phyloP scores from a whole-genome alignment of 2,888 invertebrate genomes.

The Homarus gammarus region DNA sequence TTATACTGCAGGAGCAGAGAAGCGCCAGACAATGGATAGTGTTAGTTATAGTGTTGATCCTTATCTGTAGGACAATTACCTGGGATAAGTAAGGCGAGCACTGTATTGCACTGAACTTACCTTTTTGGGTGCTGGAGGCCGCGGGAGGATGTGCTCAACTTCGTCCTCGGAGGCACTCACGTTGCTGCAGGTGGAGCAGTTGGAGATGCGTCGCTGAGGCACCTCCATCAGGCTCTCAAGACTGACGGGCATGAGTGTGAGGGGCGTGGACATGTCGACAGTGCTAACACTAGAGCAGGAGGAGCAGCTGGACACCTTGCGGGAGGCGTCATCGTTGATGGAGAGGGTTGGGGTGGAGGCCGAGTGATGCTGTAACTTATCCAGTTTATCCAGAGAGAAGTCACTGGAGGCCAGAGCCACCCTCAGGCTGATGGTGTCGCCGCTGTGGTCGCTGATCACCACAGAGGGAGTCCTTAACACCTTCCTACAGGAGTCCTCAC shows the following conservation, averaged over 20 bases:
- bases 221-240: constrained; percentile 29
- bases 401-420: constrained; percentile 84
- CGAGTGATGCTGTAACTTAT: constrained; percentile 77
- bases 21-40: too few species aligned
- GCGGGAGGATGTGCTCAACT: constrained; percentile 79
- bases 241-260: constrained; percentile 50
- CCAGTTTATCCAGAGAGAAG: constrained; percentile 76
- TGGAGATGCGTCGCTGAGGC: constrained; percentile 85
- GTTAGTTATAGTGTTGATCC: too few species aligned
- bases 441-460: constrained; percentile 88
- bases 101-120: too few species aligned
- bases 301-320: constrained; percentile 75
- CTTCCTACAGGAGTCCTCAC: not conserved
- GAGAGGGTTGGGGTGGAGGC: constrained; percentile 82
- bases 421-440: constrained; percentile 84
- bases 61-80: too few species aligned
- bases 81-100: too few species aligned
- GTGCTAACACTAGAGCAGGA: constrained; percentile 73
- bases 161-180: constrained; percentile 66
- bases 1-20: too few species aligned
- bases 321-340: constrained; percentile 85
- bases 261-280: constrained; percentile 67
- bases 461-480: constrained; percentile 87
- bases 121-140: constrained; percentile 57
- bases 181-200: constrained; percentile 85